Evolutionary conservation across 2,888 invertebrate species (phyloP), one percentile per base, ranked within the genome.

Genomic region (Diploptera punctata): DNA sequence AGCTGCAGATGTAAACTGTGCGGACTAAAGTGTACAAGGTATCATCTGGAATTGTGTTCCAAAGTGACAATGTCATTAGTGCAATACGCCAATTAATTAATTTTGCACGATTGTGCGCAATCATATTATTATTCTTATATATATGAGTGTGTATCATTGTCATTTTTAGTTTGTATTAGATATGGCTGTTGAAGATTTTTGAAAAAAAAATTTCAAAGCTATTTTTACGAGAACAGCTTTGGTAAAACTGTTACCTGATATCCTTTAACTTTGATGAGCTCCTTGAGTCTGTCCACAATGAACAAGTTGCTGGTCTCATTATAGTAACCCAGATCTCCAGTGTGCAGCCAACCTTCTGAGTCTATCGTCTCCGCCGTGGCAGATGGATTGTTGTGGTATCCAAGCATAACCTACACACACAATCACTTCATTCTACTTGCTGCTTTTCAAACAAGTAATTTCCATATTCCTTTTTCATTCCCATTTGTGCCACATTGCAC

Each of bases 311-410:
- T 86, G 54, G 93, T 90, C 5, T 91, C 89, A 78, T 93, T 92
- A 78, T 90, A 91, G 79, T 91, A 91, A 0, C 89, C 92, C 18
- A 94, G 89, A 81, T 94, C 93, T 2, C 93, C 92, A 0, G 91
- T 91, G 79, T 91, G 91, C n/a, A 94, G 83, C 93, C 93, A 94
- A 16, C 93, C 93, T 0, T 93, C 91, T 3, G 85, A 83, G 79
- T 91, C 91, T 10, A 94, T 84, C 0, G 90, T 91, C 77, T 91
- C 90, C 49, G 85, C 85, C 0, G 93, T 94, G 0, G 93, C 93
- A 77, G 87, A 82, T 74, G 89, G 89, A 79, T 93, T 92, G 78
- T 93, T 91, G 81, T 90, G 87, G 81, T 95, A 95, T 10, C 93
- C 93, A 80, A 89, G 88, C 92, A 94, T 94, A 18, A 71, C 43